These are phyloP conservation scores for Lates japonicus DNA, from an alignment of 2,797 vertebrate genomes.

Conservation along the genomic window DNA sequence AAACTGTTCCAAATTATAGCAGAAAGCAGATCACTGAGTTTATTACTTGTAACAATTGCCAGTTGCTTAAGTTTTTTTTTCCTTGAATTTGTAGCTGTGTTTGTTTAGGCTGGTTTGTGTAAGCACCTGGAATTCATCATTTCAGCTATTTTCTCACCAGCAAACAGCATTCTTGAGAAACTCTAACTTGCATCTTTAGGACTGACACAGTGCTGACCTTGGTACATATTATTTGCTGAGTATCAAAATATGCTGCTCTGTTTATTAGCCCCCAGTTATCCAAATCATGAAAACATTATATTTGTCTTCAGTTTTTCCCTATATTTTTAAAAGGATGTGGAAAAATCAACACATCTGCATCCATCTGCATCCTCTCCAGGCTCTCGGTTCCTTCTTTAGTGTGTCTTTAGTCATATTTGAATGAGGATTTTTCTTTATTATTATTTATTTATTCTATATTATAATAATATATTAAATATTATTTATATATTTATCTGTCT, in stretches of 20 bases:
- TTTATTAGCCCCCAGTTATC: conserved; percentile 28
- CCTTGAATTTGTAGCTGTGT: background rate
- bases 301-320: background rate
- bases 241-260: background rate
- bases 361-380: background rate
- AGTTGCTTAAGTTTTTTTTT: background rate
- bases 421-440: background rate
- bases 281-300: conserved; percentile 12
- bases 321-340: background rate
- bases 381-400: background rate
- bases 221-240: conserved; percentile 47
- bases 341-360: background rate
- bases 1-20: conserved; percentile 32
- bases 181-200: conserved; percentile 50
- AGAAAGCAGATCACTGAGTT: conserved; percentile 4
- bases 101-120: conserved; percentile 18
- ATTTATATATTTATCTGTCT: too few relatives aligned
- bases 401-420: background rate
- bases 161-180: conserved; percentile 15
- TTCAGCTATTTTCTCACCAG: conserved; percentile 28
- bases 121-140: conserved; percentile 12
- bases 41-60: conserved; percentile 8
- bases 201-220: conserved; percentile 54
- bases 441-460: too few relatives aligned
- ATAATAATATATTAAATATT: too few relatives aligned